Conservation (phyloP, 2,888 invertebrate genomes). For the Tuberolachnus salignus region DNA sequence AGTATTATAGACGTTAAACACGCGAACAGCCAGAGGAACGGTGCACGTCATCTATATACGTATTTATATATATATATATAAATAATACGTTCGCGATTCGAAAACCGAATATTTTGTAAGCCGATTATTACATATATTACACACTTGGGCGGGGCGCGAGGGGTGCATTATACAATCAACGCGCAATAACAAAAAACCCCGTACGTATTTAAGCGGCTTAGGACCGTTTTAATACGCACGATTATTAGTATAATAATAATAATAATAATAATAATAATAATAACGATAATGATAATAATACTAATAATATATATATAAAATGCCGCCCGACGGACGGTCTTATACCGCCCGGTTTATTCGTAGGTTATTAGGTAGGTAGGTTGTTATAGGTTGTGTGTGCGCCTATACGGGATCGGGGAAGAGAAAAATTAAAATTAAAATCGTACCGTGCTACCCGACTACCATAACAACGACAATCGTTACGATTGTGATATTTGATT, state of each 20-base stretch:
- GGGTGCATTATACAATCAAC: slow-evolving; percentile 52
- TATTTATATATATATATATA: too few species aligned
- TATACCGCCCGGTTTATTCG: neutral
- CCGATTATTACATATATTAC: slow-evolving; percentile 39
- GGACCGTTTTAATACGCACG: slow-evolving; percentile 25
- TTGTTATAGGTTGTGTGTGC: too few species aligned
- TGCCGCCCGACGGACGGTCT: slow-evolving; percentile 11
- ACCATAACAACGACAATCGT: too few species aligned
- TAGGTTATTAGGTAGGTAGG: slow-evolving; percentile 8
- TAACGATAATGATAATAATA: neutral
- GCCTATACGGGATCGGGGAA: too few species aligned
- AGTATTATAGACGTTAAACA: too few species aligned
- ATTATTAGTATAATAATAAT: slow-evolving; percentile 35
- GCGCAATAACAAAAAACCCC: slow-evolving; percentile 51
- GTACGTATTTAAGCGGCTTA: slow-evolving; percentile 47
- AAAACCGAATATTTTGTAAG: slow-evolving; percentile 41
- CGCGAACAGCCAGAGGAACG: neutral
- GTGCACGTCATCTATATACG: neutral
- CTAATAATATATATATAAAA: too few species aligned
- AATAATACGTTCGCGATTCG: neutral
- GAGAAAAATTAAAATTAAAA: too few species aligned
- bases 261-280: too few species aligned
- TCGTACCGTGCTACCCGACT: too few species aligned
- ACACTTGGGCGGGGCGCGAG: neutral
- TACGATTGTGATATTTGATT: too few species aligned